Evolutionary conservation across 2,113 vertebrate genomes (phyloP).

Genomic region (Bungarus multicinctus): DNA sequence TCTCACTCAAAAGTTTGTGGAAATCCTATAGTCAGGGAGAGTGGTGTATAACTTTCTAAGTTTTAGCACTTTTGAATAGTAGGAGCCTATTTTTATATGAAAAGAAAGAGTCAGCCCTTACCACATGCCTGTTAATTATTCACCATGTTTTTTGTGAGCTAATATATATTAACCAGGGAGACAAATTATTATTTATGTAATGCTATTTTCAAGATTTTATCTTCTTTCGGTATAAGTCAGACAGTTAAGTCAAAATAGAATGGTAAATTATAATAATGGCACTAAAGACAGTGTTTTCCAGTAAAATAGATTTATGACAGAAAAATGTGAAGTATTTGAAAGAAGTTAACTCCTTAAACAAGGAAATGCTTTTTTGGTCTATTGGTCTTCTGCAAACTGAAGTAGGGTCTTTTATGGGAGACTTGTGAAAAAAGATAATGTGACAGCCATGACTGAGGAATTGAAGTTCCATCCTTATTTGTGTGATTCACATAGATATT

Average conservation of each 20-base stretch:
- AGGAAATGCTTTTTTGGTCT: neutral
- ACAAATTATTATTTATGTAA: neutral
- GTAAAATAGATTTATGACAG: neutral
- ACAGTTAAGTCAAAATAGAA: neutral
- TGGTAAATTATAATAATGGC: neutral
- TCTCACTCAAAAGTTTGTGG: neutral
- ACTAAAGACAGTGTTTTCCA: neutral
- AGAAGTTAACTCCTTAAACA: neutral
- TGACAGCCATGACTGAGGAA: neutral
- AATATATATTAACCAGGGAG: neutral
- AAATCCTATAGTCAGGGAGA: neutral
- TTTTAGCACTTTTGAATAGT: neutral
- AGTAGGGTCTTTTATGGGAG: neutral
- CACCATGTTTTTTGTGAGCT: neutral
- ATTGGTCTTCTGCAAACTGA: neutral
- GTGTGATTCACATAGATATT: neutral
- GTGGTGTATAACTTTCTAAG: neutral
- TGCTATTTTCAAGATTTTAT: neutral
- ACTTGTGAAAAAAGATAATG: neutral
- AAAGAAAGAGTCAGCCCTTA: no score
- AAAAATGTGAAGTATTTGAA: neutral
- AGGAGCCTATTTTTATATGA: neutral
- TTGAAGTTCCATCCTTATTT: neutral
- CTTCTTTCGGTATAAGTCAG: neutral
- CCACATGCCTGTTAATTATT: neutral